Evolutionary conservation across 2,797 vertebrate species (phyloP), one percentile per base, ranked within the genome.

Genomic region (Ibycter americanus): DNA sequence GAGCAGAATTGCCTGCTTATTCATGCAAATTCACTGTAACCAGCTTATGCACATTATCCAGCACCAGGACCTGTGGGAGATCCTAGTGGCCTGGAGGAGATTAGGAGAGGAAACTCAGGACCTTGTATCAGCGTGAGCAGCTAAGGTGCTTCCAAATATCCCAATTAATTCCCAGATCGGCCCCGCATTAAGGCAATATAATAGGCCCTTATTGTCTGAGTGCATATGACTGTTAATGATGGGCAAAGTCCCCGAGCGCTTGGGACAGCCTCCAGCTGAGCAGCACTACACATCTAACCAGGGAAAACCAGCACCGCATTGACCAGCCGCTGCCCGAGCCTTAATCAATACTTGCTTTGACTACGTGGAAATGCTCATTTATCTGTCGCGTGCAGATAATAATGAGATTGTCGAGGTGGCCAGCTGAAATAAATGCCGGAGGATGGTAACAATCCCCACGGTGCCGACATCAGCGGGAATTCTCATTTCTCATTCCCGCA

Each of bases 71-170:
- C 56, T 9, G 40, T 1, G 68, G 93, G 93, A 90, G 59, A 80
- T 29, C 44, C 81, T 2, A 6, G 12, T 44, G 34, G 73, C 92
- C 90, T 23, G 46, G 6, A 55, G 87, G 68, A 73, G 80, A 93
- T 95, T 32, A 87, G 82, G 71, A 63, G 56, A 74, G 54, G 49
- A 63, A 93, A 86, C 68, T 54, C 66, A 2, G 82, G 46, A 32
- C 52, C 31, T 51, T 26, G 22, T 29, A 38, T 34, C 85, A 38
- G 67, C 4, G 0, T 4, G 0, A 76, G 82, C 62, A n/a, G 65
- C 63, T 92, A 65, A 91, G 79, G 93, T 90, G 84, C 91, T 93
- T 83, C 91, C 82, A 86, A 86, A 95, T 42, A 91, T 56, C 94
- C 82, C 6, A 1, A 25, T 83, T 96, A 92, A 95, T 81, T 65